Conservation (phyloP, 2,888 invertebrate genomes). For the Dryomyza anilis region DNA sequence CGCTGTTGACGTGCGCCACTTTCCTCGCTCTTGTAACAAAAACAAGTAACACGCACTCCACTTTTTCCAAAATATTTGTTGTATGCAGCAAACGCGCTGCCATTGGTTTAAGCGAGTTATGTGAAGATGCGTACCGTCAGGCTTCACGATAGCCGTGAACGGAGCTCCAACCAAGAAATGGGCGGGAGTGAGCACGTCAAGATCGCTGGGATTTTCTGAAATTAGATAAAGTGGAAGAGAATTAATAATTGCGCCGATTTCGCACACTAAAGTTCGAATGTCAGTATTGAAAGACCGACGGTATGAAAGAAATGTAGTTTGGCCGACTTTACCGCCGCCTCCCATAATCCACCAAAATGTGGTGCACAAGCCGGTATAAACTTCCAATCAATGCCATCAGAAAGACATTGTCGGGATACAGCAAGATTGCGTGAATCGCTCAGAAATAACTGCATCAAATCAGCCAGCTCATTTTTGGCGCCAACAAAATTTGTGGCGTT, state of each 20-base stretch:
- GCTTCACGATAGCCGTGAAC: neutral
- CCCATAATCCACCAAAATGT: conserved; percentile 34
- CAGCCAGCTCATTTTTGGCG: conserved; percentile 8
- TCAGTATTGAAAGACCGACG: conserved; percentile 27
- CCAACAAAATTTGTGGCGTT: conserved; percentile 30
- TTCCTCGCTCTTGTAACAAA: conserved; percentile 33
- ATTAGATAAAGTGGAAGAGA: conserved; percentile 35
- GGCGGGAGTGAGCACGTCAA: conserved; percentile 27
- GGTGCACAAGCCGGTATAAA: conserved; percentile 34
- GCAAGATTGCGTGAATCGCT: neutral
- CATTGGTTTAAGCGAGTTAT: conserved; percentile 26
- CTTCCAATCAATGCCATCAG: conserved; percentile 28
- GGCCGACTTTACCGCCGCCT: conserved; percentile 31
- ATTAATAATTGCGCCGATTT: conserved; percentile 35
- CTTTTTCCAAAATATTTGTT: conserved; percentile 35
- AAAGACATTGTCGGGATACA: conserved; percentile 6
- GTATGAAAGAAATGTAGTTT: conserved; percentile 31
- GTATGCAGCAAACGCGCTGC: conserved; percentile 34
- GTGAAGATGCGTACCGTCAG: conserved; percentile 34
- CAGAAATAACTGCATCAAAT: conserved; percentile 15
- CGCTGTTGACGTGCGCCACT: conserved; percentile 30
- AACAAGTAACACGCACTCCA: conserved; percentile 30
- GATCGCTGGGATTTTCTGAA: conserved; percentile 34
- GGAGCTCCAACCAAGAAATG: neutral
- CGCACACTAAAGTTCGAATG: conserved; percentile 36